Evolutionary conservation across 1,140 invertebrate genomes (phyloP).

Genomic region (Scaptomyza graminum): DNA sequence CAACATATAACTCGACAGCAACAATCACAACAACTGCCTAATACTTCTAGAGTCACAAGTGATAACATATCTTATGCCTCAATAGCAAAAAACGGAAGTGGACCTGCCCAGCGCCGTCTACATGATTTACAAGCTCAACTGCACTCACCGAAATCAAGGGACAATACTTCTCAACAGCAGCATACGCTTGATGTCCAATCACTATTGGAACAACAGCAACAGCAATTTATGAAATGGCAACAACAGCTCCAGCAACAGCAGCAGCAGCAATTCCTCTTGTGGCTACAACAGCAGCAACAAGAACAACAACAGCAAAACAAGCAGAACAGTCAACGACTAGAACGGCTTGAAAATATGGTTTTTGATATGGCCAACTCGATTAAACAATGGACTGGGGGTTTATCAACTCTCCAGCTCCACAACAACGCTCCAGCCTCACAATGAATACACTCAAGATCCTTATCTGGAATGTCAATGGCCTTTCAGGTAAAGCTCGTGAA

Average conservation of each 20-base stretch:
- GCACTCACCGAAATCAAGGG: background rate
- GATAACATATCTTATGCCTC: constrained; percentile 7
- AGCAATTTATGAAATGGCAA: constrained; percentile 7
- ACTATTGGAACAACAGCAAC: constrained; percentile 15
- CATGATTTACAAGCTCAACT: constrained; percentile 4
- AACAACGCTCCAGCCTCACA: too few species aligned
- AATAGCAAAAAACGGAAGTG: constrained; percentile 24
- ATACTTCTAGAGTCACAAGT: constrained; percentile 2
- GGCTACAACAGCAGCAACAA: constrained; percentile 11
- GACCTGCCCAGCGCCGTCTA: constrained; percentile 6
- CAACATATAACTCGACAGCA: background rate
- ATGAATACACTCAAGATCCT: too few species aligned
- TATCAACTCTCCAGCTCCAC: too few species aligned
- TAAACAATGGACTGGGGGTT: too few species aligned
- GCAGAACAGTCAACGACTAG: background rate
- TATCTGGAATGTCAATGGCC: too few species aligned
- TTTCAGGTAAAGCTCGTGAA: too few species aligned
- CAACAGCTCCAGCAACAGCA: constrained; percentile 22
- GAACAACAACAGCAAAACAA: constrained; percentile 32
- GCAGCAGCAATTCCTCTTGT: constrained; percentile 14
- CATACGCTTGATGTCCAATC: background rate
- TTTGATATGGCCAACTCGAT: constrained; percentile 9
- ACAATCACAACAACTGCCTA: background rate
- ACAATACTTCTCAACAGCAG: background rate
- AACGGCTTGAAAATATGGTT: constrained; percentile 29